Percentiles rank a stretch among this genome's conserved stretches.
phyloP scores from a whole-genome alignment of 2,888 invertebrate species.

The Ditylenchus weischeri region DNA sequence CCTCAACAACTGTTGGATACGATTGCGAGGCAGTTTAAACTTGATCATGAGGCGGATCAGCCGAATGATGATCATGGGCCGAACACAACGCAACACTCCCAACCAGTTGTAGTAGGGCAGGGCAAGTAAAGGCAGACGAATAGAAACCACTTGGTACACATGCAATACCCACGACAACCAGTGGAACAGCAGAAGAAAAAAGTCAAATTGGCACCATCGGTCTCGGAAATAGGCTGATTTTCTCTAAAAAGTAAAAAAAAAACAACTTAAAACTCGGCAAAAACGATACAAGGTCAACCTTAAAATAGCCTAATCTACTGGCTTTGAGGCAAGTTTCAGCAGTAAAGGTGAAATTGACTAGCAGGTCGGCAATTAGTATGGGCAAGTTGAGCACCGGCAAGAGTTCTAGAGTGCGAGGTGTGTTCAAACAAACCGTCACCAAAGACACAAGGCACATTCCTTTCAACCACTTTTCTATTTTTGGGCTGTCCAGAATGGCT shows the following conservation, averaged over 20 bases:
- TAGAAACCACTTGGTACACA: slow-evolving; percentile 55
- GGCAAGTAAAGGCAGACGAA: slow-evolving; percentile 35
- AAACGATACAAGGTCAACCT: slow-evolving; percentile 61
- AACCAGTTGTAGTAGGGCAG: slow-evolving; percentile 60
- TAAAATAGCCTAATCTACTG: slow-evolving; percentile 86
- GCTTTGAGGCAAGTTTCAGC: slow-evolving; percentile 98
- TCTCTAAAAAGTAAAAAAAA: slow-evolving; percentile 66
- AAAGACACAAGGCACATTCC: slow-evolving; percentile 47
- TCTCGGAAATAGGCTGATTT: slow-evolving; percentile 88
- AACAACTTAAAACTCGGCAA: too few relatives aligned
- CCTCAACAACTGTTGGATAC: slow-evolving; percentile 98
- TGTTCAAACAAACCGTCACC: slow-evolving; percentile 84
- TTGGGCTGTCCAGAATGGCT: slow-evolving; percentile 31
- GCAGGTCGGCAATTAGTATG: slow-evolving; percentile 77
- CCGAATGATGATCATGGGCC: slow-evolving; percentile 93
- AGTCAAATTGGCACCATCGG: slow-evolving; percentile 99
- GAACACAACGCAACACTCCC: slow-evolving; percentile 79
- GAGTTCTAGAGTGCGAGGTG: slow-evolving; percentile 89
- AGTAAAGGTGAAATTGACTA: slow-evolving; percentile 86
- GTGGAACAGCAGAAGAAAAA: slow-evolving; percentile 90
- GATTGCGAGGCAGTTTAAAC: slow-evolving; percentile 96
- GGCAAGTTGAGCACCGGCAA: slow-evolving; percentile 78
- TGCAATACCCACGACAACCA: slow-evolving; percentile 94
- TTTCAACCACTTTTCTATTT: slow-evolving; percentile 33
- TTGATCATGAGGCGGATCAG: slow-evolving; percentile 93